Base-by-base conservation (phyloP, 2,797 vertebrate genomes). In the Sebastes steindachneri region DNA sequence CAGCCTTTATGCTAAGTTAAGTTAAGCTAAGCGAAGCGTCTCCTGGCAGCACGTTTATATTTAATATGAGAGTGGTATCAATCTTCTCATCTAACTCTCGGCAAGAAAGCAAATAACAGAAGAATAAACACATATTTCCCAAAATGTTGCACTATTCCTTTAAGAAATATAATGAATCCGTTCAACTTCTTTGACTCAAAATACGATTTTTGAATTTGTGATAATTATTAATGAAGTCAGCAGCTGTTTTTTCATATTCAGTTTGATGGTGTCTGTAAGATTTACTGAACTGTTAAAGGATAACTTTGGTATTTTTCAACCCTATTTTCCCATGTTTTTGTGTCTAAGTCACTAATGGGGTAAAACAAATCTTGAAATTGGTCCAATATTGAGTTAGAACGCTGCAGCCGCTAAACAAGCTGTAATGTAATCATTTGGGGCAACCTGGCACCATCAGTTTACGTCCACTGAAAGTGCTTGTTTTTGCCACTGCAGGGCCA, bases 281-380 rank as follows among this genome's bases (percentile, higher is more conserved):
- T 69, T 79, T 83, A 48, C 73, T 76, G 68, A 78, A 73, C 31
- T 75, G 48, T 66, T 48, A 58, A 75, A 45, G 41, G 41, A 45
- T 45, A 45, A 45, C 0, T 45, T 45, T 17, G 41, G 41, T 45
- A 45, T 45, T 45, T 45, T 45, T 17, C 41, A 45, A 45, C 15
- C 15, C 15, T 15, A 17, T 45, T 45, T 45, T 17, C 41, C 15
- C 6, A 45, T 45, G 41, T 45, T 45, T 45, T 45, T 45, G 41
- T 15, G 41, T 45, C 6, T 45, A 45, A 45, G 15, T 45, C 14
- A 45, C 14, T 45, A 45, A 17, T 45, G 41, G 41, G 14, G 12
- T 10, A 45, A 15, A 45, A 45, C 41, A 17, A 3, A 15, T 45
- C 4, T 45, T 45, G 15, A 45, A 45, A 45, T 17, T 45, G 15